Evolutionary conservation across 2,113 vertebrate genomes (phyloP).

Genomic region (Circaetus cinerascens): DNA sequence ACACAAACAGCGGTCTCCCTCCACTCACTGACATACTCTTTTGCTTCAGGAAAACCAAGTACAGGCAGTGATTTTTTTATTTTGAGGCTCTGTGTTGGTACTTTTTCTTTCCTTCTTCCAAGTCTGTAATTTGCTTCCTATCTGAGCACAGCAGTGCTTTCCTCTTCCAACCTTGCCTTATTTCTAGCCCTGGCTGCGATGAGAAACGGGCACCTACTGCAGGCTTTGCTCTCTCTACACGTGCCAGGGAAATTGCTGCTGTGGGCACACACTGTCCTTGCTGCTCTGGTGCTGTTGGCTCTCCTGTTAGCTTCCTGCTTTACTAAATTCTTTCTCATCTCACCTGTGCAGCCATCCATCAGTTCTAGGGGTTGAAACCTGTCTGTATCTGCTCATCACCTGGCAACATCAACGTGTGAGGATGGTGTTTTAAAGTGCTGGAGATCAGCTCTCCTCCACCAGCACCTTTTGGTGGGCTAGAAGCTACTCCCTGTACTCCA

Average conservation of each 20-base stretch:
- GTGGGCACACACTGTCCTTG: not conserved
- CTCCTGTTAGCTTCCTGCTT: not conserved
- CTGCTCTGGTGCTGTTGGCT: not conserved
- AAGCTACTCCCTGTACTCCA: not conserved
- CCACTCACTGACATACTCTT: not conserved
- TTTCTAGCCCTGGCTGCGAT: not conserved
- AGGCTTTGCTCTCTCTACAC: rapidly evolving
- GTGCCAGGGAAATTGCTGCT: not conserved
- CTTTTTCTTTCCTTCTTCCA: not conserved
- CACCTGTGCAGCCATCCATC: not conserved
- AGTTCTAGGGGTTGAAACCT: not conserved
- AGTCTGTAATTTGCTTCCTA: not conserved
- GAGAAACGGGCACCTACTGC: rapidly evolving
- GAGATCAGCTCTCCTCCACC: not conserved
- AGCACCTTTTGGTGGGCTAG: not conserved
- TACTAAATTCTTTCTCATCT: not conserved
- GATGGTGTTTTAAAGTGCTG: not conserved
- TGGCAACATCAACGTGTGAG: not conserved
- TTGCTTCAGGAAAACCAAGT: not conserved
- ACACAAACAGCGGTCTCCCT: not conserved
- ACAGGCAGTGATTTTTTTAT: not conserved
- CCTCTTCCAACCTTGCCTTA: not conserved
- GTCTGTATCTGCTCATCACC: not conserved
- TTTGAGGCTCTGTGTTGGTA: not conserved
- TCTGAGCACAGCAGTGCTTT: not conserved